A percentile compares a stretch with the other conserved stretches of the same genome.
phyloP scores from a whole-genome alignment of 2,888 invertebrate genomes.

The Phortica magna region DNA sequence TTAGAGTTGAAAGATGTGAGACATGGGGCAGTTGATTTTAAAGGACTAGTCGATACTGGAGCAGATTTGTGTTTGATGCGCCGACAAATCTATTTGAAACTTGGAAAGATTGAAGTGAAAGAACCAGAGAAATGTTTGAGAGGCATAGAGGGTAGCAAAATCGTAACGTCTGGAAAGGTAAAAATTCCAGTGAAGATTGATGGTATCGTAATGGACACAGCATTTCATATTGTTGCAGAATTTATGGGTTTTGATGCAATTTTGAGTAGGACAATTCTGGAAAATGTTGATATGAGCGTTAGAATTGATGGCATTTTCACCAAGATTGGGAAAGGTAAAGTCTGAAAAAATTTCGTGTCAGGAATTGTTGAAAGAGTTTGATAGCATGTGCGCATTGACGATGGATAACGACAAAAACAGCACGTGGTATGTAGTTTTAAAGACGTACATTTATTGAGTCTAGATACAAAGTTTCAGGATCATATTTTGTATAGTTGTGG shows the following conservation, averaged over 20 bases:
- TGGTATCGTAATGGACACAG: neutral
- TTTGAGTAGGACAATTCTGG: conserved; percentile 23
- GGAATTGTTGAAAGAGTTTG: neutral
- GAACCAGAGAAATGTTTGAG: conserved; percentile 2
- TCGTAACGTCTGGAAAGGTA: conserved; percentile 1
- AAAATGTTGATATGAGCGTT: conserved; percentile 4
- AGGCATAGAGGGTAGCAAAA: neutral
- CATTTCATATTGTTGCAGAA: conserved; percentile 3
- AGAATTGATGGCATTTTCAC: neutral
- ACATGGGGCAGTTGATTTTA: conserved; percentile 16
- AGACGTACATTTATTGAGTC: too few relatives aligned
- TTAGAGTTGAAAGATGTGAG: conserved; percentile 30
- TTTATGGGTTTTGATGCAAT: conserved; percentile 19
- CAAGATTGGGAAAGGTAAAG: neutral
- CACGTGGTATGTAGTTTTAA: too few relatives aligned
- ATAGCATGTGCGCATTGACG: neutral
- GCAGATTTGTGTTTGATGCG: conserved; percentile 20
- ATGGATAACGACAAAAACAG: too few relatives aligned
- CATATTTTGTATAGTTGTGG: too few relatives aligned
- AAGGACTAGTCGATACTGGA: conserved; percentile 1
- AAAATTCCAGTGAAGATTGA: conserved; percentile 17
- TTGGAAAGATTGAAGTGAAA: neutral
- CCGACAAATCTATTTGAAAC: neutral
- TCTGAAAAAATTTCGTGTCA: neutral
- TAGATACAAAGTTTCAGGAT: too few relatives aligned